Evolutionary conservation across 2,888 invertebrate species (phyloP), one percentile per base, ranked within the genome.

Genomic region (Acanthosoma haemorrhoidale): DNA sequence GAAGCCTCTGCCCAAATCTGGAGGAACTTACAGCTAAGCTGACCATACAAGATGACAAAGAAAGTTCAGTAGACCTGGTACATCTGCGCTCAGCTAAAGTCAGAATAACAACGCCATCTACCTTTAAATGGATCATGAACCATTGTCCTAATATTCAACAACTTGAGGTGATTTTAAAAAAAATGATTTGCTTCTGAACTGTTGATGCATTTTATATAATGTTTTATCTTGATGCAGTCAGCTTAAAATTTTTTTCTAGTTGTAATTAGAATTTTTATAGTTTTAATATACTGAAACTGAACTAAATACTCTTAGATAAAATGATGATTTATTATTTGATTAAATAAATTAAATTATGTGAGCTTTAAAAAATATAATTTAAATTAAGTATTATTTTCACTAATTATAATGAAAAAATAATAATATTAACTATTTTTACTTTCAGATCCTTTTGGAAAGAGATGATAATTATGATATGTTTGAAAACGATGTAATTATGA

Each of bases 11-110:
- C 59, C 76, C 77, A 5, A 69, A 69, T 9, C 71, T 77, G 5
- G 75, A 73, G 29, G 76, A 77, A 57, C 70, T 77, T 38, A 74
- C 74, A 11, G 77, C 77, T 11, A 77, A 76, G 69, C 69, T 76
- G 18, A 63, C 51, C 11, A 41, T 73, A 15, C 41, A 64, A 5
- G 60, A 57, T 4, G 57, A 43, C 29, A 36, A 16, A 11, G 51
- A 39, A 2, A 59, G 38, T 13, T n/a, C 57, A 59, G 36, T 41
- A 13, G 57, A 61, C 3, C 36, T 74, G 21, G 39, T 66, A 5
- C 38, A 73, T 31, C 57, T 74, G 13, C 67, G 66, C 3, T 58
- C 11, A 31, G 74, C 74, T 16, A 69, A 68, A 60, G 60, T 74
- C 1, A 51, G 72, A 36, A 70, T 73, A 15, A 69, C 68, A 15